Percentiles rank a stretch among this genome's conserved stretches.
phyloP scores from a whole-genome alignment of 2,888 invertebrate species.

The Trissolcus brochymenae region DNA sequence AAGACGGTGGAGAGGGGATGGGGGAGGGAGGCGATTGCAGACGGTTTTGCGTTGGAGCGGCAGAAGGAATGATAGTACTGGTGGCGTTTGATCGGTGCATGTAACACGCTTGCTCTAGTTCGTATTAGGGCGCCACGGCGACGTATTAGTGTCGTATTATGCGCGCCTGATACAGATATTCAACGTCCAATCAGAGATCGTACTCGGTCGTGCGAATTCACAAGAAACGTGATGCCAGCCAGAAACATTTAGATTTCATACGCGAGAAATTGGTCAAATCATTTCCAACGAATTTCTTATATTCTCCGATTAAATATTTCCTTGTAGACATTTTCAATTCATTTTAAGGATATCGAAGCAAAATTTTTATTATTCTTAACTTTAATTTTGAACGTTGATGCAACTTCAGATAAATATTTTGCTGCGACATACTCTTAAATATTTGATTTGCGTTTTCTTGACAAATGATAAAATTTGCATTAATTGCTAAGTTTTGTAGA shows the following conservation, averaged over 20 bases:
- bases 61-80: constrained; percentile 34
- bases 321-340: not conserved
- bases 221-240: constrained; percentile 26
- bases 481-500: too few relatives aligned
- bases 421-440: too few relatives aligned
- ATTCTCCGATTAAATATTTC: not conserved
- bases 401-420: too few relatives aligned
- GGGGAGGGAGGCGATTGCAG: constrained; percentile 22
- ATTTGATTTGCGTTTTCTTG: too few relatives aligned
- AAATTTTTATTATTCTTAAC: too few relatives aligned
- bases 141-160: constrained; percentile 48
- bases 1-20: constrained; percentile 2
- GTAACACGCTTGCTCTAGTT: constrained; percentile 34
- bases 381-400: too few relatives aligned
- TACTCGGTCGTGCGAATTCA: constrained; percentile 17
- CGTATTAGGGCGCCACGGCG: constrained; percentile 34
- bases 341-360: too few relatives aligned
- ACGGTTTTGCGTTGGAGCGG: constrained; percentile 27
- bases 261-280: constrained; percentile 18
- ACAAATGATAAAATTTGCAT: too few relatives aligned
- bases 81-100: constrained; percentile 42
- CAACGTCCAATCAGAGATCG: constrained; percentile 35
- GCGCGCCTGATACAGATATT: constrained; percentile 45
- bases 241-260: constrained; percentile 18
- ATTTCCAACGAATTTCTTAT: constrained; percentile 2